Base-by-base conservation (phyloP, 1,140 invertebrate species). In the Leguminivora glycinivorella region DNA sequence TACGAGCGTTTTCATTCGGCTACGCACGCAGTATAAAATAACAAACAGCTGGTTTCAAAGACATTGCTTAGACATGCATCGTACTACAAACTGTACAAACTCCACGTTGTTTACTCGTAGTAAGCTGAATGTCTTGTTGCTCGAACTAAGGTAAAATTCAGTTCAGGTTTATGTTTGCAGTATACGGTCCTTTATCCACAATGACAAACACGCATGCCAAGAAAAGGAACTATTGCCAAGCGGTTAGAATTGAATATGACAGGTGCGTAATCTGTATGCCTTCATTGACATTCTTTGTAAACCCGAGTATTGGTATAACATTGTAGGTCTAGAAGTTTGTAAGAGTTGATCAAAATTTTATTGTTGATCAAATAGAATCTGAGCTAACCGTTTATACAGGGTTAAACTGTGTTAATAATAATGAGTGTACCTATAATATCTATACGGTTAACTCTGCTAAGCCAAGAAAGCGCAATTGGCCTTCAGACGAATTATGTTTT, bases 121-220 rank as follows among this genome's bases (percentile, higher is more conserved):
- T 26, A 60, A 60, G 56, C 56, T 29, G 56, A 60, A 58, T 25
- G 47, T 52, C 56, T 14, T 29, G 24, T 60, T 60, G 22, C 22
- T 60, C 1, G 12, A 26, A 60, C 56, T 60, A 60, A 60, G 25
- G 56, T 60, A 60, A 60, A 60, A 29, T 60, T 60, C 56, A 26
- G 25, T 60, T 60, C 24, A 60, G 24, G 47, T 52, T 52, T 52
- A 3, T 52, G 47, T 22, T 22, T 52, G n/a, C 19, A 22, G 43
- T 47, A 52, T 52, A 22, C 9, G 47, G 19, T 52, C 19, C 47
- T 52, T 52, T 52, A 52, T 52, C 47, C 19, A 52, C 47, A 52
- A 52, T 52, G 47, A 52, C 47, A 52, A 22, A 52, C 6, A 52
- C 2, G 6, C n/a, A n/a, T 14, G n/a, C 40, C n/a, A 43, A 43